Percentiles rank a stretch among this genome's conserved stretches.
These are phyloP conservation scores for Anoplopoma fimbria DNA, from an alignment of 2,113 vertebrate species.

Conservation along the genomic window DNA sequence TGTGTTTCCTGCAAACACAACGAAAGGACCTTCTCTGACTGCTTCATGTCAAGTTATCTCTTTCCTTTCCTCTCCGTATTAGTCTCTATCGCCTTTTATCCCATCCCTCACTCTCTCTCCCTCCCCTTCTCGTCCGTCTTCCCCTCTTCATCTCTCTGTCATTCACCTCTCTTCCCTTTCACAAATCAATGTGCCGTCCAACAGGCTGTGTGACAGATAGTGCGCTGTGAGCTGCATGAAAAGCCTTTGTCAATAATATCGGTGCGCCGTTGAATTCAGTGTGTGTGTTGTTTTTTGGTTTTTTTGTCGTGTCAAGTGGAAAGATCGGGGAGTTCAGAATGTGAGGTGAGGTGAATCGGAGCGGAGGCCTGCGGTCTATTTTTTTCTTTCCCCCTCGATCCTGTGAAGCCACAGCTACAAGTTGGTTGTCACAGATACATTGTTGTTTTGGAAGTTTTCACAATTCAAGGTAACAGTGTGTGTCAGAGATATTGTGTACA, in stretches of 20 bases:
- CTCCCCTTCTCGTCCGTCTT: conserved; percentile 30
- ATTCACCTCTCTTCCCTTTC: conserved; percentile 51
- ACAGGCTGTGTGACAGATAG: conserved; percentile 73
- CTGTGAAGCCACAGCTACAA: conserved; percentile 33
- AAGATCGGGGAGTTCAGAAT: conserved; percentile 60
- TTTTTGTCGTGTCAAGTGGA: conserved; percentile 71
- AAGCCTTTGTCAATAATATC: conserved; percentile 75
- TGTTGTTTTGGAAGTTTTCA: conserved; percentile 35
- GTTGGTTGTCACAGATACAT: conserved; percentile 38
- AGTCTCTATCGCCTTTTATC: conserved; percentile 31
- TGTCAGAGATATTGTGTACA: conserved; percentile 3
- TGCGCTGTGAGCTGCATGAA: conserved; percentile 67
- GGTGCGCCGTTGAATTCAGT: conserved; percentile 62
- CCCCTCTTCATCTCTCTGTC: conserved; percentile 43
- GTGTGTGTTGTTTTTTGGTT: conserved; percentile 24
- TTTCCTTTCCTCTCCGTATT: conserved; percentile 21
- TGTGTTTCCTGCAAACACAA: conserved; percentile 34
- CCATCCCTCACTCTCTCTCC: conserved; percentile 18
- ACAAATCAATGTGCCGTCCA: conserved; percentile 73
- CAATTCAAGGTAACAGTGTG: conserved; percentile 27
- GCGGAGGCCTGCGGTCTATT: conserved; percentile 12
- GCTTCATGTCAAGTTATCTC: conserved; percentile 46
- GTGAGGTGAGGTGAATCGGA: conserved; percentile 57
- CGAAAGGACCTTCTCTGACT: conserved; percentile 22
- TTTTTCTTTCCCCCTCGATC: conserved; percentile 2